Conservation (phyloP, 2,888 invertebrate species). For the Hirtodrosophila duncani region DNA sequence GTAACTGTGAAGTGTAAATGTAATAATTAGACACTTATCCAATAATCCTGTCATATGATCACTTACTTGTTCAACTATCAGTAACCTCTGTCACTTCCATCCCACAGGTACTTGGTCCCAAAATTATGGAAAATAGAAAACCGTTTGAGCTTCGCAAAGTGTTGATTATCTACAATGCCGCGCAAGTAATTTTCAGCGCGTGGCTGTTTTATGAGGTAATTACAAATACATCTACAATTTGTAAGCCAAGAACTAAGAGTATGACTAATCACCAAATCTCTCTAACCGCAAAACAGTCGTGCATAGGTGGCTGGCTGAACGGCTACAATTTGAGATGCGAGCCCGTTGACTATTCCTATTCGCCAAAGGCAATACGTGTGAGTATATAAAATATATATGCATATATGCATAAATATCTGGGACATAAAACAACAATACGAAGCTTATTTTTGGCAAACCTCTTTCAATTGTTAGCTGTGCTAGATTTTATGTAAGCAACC, state of each 20-base stretch:
- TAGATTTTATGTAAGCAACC: conserved; percentile 57
- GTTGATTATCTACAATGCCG: conserved; percentile 89
- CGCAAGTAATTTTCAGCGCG: conserved; percentile 83
- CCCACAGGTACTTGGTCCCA: conserved; percentile 84
- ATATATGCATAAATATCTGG: background rate
- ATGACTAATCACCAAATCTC: conserved; percentile 82
- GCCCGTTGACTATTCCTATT: conserved; percentile 87
- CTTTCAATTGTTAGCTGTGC: conserved; percentile 52
- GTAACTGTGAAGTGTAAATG: too few relatives aligned
- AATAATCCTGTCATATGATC: too few relatives aligned
- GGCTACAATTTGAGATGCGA: conserved; percentile 87
- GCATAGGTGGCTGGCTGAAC: conserved; percentile 84
- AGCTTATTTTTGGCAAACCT: conserved; percentile 27
- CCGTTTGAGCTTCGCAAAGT: conserved; percentile 87
- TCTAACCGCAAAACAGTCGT: too few relatives aligned
- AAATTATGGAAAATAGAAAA: conserved; percentile 90
- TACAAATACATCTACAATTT: conserved; percentile 80
- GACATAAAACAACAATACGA: conserved; percentile 12
- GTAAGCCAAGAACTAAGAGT: conserved; percentile 90
- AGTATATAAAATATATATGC: conserved; percentile 64
- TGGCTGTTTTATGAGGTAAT: conserved; percentile 80
- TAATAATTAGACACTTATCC: too few relatives aligned
- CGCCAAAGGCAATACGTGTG: conserved; percentile 85
- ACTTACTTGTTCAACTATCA: background rate
- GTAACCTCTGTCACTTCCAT: background rate